Percentiles rank a stretch among this genome's conserved stretches.
Evolutionary conservation across 1,140 invertebrate species (phyloP).

Genomic region (Drosophila lacteicornis): DNA sequence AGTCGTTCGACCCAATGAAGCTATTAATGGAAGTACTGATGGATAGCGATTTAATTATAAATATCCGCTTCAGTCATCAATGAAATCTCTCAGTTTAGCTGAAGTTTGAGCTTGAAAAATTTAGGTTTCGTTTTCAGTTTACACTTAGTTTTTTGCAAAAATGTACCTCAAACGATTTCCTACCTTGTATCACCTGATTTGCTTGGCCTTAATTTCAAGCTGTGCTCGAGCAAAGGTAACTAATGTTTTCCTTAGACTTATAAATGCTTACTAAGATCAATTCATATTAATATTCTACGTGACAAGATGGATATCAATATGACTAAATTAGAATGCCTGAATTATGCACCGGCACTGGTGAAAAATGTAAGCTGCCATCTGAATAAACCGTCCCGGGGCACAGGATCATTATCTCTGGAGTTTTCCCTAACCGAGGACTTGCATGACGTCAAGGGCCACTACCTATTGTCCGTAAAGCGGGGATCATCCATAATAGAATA

Average conservation of each 20-base stretch:
- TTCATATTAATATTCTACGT: background rate
- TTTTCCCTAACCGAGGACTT: constrained; percentile 8
- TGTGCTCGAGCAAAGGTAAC: background rate
- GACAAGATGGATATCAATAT: background rate
- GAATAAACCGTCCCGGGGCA: background rate
- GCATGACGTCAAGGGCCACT: background rate
- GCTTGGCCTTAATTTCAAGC: background rate
- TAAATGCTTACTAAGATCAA: too few species aligned
- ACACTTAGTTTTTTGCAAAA: background rate
- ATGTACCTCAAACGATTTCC: background rate
- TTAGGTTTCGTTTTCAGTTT: background rate
- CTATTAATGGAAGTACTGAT: constrained; percentile 3
- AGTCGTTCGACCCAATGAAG: background rate
- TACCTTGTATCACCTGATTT: background rate
- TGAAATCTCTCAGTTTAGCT: too few species aligned
- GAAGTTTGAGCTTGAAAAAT: too few species aligned
- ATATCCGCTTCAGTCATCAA: background rate
- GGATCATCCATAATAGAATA: constrained; percentile 11
- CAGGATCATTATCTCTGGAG: background rate
- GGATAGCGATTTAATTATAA: background rate
- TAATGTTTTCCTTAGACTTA: background rate
- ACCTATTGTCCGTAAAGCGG: constrained; percentile 5
- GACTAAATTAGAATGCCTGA: constrained; percentile 3
- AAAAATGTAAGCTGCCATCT: constrained; percentile 1
- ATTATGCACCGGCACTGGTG: background rate